Evolutionary conservation across 2,888 invertebrate genomes (phyloP).

Genomic region (Frankliniella fusca): DNA sequence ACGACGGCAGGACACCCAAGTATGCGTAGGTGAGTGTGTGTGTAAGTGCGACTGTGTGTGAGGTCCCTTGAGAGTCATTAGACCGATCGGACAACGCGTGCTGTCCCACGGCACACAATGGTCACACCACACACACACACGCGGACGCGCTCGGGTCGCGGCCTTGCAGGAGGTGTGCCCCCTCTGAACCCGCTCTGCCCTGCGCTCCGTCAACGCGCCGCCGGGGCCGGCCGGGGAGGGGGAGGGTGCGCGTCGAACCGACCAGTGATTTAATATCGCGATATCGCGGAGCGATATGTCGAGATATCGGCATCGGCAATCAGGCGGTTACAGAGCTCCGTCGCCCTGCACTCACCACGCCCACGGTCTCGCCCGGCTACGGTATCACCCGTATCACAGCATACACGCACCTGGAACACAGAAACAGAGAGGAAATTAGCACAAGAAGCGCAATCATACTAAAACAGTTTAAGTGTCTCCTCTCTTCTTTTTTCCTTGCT

Average conservation of each 20-base stretch:
- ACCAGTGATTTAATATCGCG: not conserved
- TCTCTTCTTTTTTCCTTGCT: no score
- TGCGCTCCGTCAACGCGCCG: no score
- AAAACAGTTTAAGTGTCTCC: no score
- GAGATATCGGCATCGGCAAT: not conserved
- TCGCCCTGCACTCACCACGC: not conserved
- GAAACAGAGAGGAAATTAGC: not conserved
- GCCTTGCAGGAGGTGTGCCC: not conserved
- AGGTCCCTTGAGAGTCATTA: conserved; percentile 18
- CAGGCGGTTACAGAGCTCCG: not conserved
- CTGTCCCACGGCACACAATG: conserved; percentile 5
- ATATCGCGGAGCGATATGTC: not conserved
- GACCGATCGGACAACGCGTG: not conserved
- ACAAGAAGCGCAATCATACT: not conserved
- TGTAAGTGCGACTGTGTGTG: not conserved
- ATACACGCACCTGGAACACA: not conserved
- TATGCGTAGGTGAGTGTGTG: not conserved
- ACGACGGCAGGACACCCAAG: no score
- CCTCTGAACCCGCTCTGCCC: not conserved
- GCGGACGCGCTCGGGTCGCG: not conserved
- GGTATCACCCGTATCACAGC: not conserved
- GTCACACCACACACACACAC: not conserved
- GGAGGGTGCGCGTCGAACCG: not conserved
- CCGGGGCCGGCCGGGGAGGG: no score
- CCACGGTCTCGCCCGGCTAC: not conserved